Evolutionary conservation across 53 echinoderm and acorn worm species (phyloP).

Genomic region (Luidia sarsii): DNA sequence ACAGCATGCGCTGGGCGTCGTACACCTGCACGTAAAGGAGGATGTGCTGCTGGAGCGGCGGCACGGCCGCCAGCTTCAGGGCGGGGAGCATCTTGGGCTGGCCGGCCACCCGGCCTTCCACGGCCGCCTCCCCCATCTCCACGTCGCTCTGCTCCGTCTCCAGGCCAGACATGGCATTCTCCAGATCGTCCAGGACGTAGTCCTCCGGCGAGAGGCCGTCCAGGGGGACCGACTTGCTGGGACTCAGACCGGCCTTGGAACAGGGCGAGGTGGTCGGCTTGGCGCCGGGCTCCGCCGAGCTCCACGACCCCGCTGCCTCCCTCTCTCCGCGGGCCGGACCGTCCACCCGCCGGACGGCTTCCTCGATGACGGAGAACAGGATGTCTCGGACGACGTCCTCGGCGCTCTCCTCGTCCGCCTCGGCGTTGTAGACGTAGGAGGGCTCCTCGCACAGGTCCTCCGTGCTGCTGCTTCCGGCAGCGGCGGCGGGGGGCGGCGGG

Average conservation of each 20-base stretch:
- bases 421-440: constrained; percentile 94
- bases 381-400: constrained; percentile 88
- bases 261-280: constrained; percentile 39
- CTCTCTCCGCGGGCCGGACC: constrained; percentile 11
- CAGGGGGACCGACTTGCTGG: not conserved
- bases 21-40: constrained; percentile 97
- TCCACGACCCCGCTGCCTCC: not conserved
- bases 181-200: constrained; percentile 83
- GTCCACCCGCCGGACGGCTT: constrained; percentile 70
- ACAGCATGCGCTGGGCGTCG: constrained; percentile 88
- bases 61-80: constrained; percentile 72
- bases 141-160: constrained; percentile 71
- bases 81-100: constrained; percentile 71
- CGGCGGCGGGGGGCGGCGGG: too few species aligned
- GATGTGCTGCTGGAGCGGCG: constrained; percentile 94
- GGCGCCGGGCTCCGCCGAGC: not conserved
- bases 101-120: constrained; percentile 17
- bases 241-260: constrained; percentile 11
- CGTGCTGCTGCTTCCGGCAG: constrained; percentile 58
- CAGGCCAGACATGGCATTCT: constrained; percentile 83
- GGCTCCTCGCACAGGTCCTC: constrained; percentile 90
- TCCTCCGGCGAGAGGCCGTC: constrained; percentile 72
- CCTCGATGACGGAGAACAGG: constrained; percentile 72
- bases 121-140: constrained; percentile 15
- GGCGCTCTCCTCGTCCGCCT: constrained; percentile 81